phyloP scores from a whole-genome alignment of 2,888 invertebrate species.

The Apamea epomidion region DNA sequence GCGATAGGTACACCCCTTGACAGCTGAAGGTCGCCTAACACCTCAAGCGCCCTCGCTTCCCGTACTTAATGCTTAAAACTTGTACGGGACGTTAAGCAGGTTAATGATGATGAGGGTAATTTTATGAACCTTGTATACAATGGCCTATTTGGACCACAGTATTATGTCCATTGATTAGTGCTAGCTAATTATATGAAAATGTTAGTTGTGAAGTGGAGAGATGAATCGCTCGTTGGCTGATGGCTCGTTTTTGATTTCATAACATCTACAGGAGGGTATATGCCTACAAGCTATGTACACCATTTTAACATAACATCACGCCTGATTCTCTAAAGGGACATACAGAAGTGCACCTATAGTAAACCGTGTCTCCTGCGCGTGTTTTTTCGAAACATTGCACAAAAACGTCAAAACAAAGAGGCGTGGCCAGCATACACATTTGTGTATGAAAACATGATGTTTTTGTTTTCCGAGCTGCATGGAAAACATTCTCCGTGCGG shows the following conservation, averaged over 20 bases:
- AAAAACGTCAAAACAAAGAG: no score
- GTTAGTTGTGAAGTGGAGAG: constrained; percentile 6
- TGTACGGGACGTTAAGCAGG: constrained; percentile 61
- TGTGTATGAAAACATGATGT: no score
- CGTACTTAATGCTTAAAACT: constrained; percentile 60
- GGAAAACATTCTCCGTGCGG: no score
- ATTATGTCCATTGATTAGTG: constrained; percentile 46
- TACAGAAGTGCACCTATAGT: background rate
- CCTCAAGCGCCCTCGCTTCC: constrained; percentile 52
- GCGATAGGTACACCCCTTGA: constrained; percentile 46
- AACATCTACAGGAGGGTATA: background rate
- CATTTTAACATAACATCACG: background rate
- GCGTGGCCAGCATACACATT: no score
- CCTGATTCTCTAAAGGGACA: background rate
- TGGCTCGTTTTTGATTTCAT: background rate
- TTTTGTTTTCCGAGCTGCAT: no score
- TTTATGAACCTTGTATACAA: constrained; percentile 56
- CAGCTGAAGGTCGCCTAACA: constrained; percentile 58
- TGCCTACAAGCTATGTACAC: background rate
- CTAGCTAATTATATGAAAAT: constrained; percentile 32
- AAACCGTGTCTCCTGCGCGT: no score
- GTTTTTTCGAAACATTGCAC: no score
- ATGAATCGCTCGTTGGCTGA: background rate
- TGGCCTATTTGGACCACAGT: constrained; percentile 30
- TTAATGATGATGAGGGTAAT: constrained; percentile 62